phyloP scores from a whole-genome alignment of 2,797 vertebrate species.

The Clarias platycephalus region DNA sequence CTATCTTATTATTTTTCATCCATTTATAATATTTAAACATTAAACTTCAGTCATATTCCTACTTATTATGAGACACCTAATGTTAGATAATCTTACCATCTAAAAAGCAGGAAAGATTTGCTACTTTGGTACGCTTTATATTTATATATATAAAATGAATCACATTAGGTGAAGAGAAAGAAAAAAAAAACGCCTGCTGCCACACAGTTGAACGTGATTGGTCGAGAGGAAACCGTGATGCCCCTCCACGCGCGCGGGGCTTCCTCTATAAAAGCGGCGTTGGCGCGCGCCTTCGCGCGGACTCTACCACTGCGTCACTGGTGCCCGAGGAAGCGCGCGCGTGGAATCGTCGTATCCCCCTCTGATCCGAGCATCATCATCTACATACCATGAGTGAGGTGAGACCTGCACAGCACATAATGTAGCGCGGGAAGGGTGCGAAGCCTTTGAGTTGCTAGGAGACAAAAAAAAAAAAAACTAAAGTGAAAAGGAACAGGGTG shows the following conservation, averaged over 20 bases:
- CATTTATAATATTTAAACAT: too few species aligned
- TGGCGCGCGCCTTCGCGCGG: conserved; percentile 50
- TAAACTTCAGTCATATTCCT: too few species aligned
- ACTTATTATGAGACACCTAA: too few species aligned
- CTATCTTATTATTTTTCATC: too few species aligned
- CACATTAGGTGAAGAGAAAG: too few species aligned
- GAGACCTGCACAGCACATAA: conserved; percentile 50
- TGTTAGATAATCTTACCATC: too few species aligned
- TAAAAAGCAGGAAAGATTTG: too few species aligned
- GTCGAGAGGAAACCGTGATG: conserved; percentile 58
- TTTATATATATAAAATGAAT: too few species aligned
- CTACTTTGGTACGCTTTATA: too few species aligned
- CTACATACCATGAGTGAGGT: conserved; percentile 75
- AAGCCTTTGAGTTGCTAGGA: not conserved
- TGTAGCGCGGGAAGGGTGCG: not conserved
- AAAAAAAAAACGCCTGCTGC: not conserved
- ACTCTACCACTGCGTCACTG: conserved; percentile 51
- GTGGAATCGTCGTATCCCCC: conserved; percentile 14
- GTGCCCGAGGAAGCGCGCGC: conserved; percentile 19
- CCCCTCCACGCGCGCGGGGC: conserved; percentile 55
- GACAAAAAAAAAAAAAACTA: not conserved
- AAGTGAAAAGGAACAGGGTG: not conserved
- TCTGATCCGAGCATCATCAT: conserved; percentile 6
- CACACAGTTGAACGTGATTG: conserved; percentile 61
- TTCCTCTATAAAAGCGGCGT: conserved; percentile 65